phyloP scores from a whole-genome alignment of 2,797 vertebrate species.

The Pyrrhura leucotis region DNA sequence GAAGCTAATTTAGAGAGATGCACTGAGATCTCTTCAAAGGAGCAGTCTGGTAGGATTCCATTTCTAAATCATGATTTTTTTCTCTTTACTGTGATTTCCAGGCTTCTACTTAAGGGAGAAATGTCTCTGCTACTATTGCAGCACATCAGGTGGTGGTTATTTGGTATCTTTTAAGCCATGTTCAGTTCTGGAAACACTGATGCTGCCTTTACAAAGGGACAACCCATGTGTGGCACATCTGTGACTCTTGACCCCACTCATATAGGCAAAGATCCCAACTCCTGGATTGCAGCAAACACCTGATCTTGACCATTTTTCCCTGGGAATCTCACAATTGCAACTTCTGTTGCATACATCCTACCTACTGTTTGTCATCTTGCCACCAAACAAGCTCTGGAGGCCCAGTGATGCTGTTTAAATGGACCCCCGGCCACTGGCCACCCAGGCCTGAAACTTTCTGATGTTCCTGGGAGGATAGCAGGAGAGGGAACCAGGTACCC shows the following conservation, averaged over 20 bases:
- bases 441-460: neutral
- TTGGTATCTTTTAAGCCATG: neutral
- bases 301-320: neutral
- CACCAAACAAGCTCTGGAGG: neutral
- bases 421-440: neutral
- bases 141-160: neutral
- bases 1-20: constrained; percentile 50
- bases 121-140: neutral
- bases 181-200: neutral
- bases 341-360: neutral
- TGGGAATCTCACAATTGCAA: neutral
- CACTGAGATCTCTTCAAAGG: constrained; percentile 39
- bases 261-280: neutral
- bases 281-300: neutral
- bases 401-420: neutral
- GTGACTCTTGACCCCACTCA: neutral
- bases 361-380: neutral
- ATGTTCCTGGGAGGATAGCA: neutral
- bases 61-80: neutral
- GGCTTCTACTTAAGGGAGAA: neutral
- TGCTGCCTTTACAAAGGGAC: neutral
- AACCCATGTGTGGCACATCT: neutral
- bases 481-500: neutral
- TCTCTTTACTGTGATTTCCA: neutral
- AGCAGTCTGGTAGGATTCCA: constrained; percentile 30